These are phyloP conservation scores for Plagiodera versicolora DNA, from an alignment of 2,888 invertebrate species.

Conservation along the genomic window DNA sequence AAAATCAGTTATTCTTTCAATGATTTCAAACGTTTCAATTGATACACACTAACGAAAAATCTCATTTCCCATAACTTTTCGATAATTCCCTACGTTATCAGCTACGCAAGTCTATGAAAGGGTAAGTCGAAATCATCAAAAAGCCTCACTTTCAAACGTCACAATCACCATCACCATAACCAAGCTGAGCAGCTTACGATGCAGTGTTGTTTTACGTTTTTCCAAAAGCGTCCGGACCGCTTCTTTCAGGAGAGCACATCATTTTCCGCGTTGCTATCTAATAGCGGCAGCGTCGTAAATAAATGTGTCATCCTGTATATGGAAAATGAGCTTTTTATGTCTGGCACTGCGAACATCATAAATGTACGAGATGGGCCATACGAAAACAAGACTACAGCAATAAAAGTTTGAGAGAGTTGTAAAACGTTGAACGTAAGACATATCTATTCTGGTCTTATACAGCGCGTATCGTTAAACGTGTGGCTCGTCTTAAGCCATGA, in stretches of 20 bases:
- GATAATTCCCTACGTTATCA: no score
- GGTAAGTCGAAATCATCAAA: no score
- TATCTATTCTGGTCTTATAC: no score
- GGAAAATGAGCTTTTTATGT: constrained; percentile 28
- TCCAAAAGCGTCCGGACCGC: constrained; percentile 4
- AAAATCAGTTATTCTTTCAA: no score
- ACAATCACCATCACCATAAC: background rate
- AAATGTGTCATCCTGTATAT: constrained; percentile 10
- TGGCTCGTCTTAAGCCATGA: background rate
- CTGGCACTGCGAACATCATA: constrained; percentile 15
- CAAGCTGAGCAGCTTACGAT: constrained; percentile 12
- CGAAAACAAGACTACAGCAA: background rate
- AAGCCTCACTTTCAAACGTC: background rate
- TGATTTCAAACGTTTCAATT: no score
- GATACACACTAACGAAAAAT: no score
- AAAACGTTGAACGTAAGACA: background rate
- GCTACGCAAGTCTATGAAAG: no score
- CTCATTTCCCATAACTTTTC: no score
- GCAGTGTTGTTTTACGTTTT: constrained; percentile 8
- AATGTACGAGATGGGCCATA: constrained; percentile 10
- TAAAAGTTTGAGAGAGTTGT: background rate
- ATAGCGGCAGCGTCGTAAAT: background rate
- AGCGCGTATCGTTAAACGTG: background rate
- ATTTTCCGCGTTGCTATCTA: no score
- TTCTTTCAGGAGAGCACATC: background rate